Evolutionary conservation across 2,888 invertebrate genomes (phyloP).

Genomic region (Drosophila mettleri): DNA sequence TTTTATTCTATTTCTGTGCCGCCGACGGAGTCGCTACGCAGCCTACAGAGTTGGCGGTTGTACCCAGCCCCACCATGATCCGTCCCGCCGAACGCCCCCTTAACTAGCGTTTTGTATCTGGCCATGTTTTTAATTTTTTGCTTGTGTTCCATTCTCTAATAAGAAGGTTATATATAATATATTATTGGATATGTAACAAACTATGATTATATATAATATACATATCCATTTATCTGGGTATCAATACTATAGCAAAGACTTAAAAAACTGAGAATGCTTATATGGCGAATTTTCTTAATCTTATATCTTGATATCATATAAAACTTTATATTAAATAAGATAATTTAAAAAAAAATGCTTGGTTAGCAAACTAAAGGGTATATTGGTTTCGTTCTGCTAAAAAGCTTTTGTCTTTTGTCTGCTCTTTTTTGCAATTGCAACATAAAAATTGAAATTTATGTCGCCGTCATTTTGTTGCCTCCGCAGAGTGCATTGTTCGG

Average conservation of each 20-base stretch:
- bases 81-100: neutral
- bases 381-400: neutral
- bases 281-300: too few species aligned
- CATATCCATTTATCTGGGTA: too few species aligned
- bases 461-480: slow-evolving; percentile 49
- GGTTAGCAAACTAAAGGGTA: slow-evolving; percentile 1
- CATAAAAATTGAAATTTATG: slow-evolving; percentile 78
- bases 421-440: slow-evolving; percentile 62
- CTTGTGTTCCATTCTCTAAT: neutral
- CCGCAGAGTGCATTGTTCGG: slow-evolving; percentile 61
- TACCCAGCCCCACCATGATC: neutral
- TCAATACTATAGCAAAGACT: too few species aligned
- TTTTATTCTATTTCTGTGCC: slow-evolving; percentile 76
- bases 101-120: slow-evolving; percentile 35
- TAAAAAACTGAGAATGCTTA: too few species aligned
- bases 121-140: slow-evolving; percentile 10
- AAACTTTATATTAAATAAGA: neutral
- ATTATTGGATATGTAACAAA: neutral
- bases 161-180: neutral
- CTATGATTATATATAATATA: too few species aligned
- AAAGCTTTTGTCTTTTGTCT: neutral
- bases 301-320: neutral
- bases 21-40: slow-evolving; percentile 67
- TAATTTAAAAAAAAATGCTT: neutral
- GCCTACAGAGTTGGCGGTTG: slow-evolving; percentile 49